Conservation (phyloP, 2,888 invertebrate genomes). For the Schizotus pectinicornis region DNA sequence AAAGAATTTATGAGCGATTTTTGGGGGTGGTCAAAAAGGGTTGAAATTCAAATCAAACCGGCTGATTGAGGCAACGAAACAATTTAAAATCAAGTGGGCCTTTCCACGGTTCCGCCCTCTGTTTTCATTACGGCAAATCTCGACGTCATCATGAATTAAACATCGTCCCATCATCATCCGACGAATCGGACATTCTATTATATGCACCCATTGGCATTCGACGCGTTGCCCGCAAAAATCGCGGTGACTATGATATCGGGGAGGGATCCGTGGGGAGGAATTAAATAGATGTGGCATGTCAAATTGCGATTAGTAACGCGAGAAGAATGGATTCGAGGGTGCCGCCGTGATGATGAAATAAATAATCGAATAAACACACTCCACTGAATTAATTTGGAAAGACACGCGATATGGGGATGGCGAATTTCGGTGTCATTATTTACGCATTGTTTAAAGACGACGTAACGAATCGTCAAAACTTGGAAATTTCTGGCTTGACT, state of each 20-base stretch:
- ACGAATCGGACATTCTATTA: not conserved
- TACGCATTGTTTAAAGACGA: conserved; percentile 13
- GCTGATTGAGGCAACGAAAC: too few relatives aligned
- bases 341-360: conserved; percentile 52
- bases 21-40: too few relatives aligned
- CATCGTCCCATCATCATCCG: conserved; percentile 1
- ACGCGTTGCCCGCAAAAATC: conserved; percentile 15
- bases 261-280: conserved; percentile 36
- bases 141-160: conserved; percentile 23
- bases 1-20: too few relatives aligned
- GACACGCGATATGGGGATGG: conserved; percentile 51
- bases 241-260: conserved; percentile 15
- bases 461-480: conserved; percentile 4
- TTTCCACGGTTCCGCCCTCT: too few relatives aligned
- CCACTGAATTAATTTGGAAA: conserved; percentile 53
- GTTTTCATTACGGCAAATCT: not conserved
- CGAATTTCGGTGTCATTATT: conserved; percentile 11
- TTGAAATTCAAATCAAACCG: too few relatives aligned
- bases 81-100: too few relatives aligned
- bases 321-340: conserved; percentile 50
- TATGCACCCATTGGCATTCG: not conserved
- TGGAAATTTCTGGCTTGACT: not conserved
- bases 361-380: conserved; percentile 58
- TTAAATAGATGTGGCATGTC: conserved; percentile 56
- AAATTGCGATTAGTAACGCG: conserved; percentile 58